Percentiles rank a stretch among this genome's conserved stretches.
Evolutionary conservation across 2,888 invertebrate species (phyloP).

Genomic region (Orthosia cruda): DNA sequence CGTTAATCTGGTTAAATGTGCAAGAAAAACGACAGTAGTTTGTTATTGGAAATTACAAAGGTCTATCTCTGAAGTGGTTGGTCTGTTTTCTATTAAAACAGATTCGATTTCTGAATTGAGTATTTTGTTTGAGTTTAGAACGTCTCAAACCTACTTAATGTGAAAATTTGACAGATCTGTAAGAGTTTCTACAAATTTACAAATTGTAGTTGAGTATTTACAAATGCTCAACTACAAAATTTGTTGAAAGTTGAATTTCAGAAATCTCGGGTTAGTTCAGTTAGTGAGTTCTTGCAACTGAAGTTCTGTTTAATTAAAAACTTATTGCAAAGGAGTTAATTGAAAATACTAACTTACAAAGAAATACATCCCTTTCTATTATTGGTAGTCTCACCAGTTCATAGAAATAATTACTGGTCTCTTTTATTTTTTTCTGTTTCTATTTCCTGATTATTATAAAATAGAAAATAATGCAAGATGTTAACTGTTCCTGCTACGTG

Average conservation of each 20-base stretch:
- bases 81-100: no score
- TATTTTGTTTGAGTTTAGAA: no score
- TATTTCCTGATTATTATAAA: neutral
- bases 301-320: neutral
- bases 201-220: no score
- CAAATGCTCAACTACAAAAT: no score
- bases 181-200: no score
- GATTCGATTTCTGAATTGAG: no score
- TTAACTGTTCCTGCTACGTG: neutral
- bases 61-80: neutral
- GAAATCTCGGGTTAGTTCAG: no score
- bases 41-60: neutral
- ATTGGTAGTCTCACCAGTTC: neutral
- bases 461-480: neutral
- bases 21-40: neutral
- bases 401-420: neutral
- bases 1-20: conserved; percentile 13
- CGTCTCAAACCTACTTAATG: no score
- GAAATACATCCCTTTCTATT: neutral
- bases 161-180: no score
- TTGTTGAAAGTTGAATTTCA: no score
- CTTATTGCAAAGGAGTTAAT: neutral
- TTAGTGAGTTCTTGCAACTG: neutral
- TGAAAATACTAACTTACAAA: conserved; percentile 1
- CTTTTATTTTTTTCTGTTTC: neutral